These are phyloP conservation scores for Chlamydotis undulata DNA, from an alignment of 2,113 vertebrate species.

Conservation along the genomic window DNA sequence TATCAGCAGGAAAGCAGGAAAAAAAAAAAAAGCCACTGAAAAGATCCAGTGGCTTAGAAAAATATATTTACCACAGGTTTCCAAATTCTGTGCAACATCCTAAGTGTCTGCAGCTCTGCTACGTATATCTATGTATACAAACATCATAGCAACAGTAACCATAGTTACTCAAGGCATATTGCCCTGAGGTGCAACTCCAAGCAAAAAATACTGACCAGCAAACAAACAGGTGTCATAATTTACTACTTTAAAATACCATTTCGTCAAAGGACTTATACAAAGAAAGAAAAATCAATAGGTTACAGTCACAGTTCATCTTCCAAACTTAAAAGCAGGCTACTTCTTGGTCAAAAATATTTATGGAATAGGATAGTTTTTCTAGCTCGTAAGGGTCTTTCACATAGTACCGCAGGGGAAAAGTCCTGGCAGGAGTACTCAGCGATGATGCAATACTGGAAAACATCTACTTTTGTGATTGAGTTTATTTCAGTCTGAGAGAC, in stretches of 20 bases:
- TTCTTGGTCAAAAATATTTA: neutral
- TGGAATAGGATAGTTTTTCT: neutral
- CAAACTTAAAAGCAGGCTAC: neutral
- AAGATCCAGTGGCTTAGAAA: neutral
- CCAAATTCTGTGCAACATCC: neutral
- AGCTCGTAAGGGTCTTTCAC: neutral
- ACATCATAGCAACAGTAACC: constrained; percentile 15
- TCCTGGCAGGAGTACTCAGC: neutral
- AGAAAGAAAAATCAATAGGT: neutral
- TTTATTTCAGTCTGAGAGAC: neutral
- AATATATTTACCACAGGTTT: neutral
- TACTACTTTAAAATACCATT: neutral
- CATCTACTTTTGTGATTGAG: neutral
- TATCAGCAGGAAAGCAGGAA: neutral
- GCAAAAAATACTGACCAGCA: neutral
- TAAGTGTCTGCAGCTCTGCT: neutral
- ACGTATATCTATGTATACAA: neutral
- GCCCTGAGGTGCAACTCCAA: neutral
- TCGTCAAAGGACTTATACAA: neutral
- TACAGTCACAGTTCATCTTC: neutral
- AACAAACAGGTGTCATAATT: neutral
- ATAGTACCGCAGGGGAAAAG: accelerated
- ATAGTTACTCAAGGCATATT: neutral
- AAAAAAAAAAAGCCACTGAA: neutral
- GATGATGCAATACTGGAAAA: neutral